Evolutionary conservation across 2,888 invertebrate genomes (phyloP), one percentile per base, ranked within the genome.

Genomic region (Neoitamus cyanurus): DNA sequence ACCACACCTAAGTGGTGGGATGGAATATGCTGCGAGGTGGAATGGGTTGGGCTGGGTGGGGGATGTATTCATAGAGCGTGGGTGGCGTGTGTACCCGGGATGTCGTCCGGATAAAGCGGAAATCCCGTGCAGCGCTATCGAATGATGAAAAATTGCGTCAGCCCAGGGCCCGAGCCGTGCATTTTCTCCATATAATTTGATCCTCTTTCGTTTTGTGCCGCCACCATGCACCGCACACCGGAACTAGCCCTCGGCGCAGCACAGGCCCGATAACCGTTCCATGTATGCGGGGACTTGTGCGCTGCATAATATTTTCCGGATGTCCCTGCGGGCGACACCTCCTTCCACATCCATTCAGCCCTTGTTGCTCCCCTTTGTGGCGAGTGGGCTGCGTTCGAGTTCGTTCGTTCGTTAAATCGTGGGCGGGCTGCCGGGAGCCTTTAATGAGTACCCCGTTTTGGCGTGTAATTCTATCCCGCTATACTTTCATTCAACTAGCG

Each of bases 91-190:
- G 9, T 20, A 7, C 58, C 20, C 58, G 58, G 37, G 7, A 36
- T 25, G 75, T 37, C 42, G 34, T 15, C 37, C 36, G 36, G 75
- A 75, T 75, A 37, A 36, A 75, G 75, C 36, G 75, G 37, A 75
- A 75, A 75, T 75, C 75, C 75, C 7, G 75, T 75, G 36, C 36
- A 75, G 37, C 25, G 25, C 75, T 37, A 75, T 75, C 75, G 75
- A 75, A 75, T 75, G 36, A 75, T 75, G 75, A 75, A 75, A 75
- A 75, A 75, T 75, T 37, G 75, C 75, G 25, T 75, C 37, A 31
- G 25, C 37, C 9, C 9, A 11, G 42, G 42, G 75, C 37, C 1
- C 34, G 9, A 3, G 28, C 15, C 20, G 58, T 58, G 25, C 58
- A 58, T 58, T n/a, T n/a, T 58, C 20, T 75, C 37, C 37, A 75